Base-by-base conservation (phyloP, 2,797 vertebrate genomes). In the Mastacembelus armatus region DNA sequence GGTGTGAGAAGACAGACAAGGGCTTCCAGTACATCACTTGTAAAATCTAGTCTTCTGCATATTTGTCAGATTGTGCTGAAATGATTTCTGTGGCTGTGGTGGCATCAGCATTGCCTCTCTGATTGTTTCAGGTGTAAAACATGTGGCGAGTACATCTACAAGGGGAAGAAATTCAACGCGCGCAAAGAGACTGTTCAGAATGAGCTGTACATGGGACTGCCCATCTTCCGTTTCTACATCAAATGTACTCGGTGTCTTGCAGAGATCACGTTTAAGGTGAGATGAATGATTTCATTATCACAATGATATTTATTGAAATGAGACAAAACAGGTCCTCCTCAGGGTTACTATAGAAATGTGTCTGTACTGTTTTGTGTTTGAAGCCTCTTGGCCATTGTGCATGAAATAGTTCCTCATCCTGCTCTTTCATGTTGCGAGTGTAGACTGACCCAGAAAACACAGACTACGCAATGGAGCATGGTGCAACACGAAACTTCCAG, bases 171-270 rank as follows among this genome's bases (percentile, higher is more conserved):
- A 87, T 99, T 99, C 78, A 99, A 98, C 0, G 97, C 98, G 0
- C 93, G 96, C 0, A 98, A 99, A 85, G 96, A 99, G 86, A 98
- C 96, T 0, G 96, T 98, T 43, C 94, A 95, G 92, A 98, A 96
- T 7, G 95, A 98, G 77, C 88, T 86, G 0, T 98, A 98, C 84
- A 90, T 98, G 94, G 98, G 97, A 2, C 94, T 99, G 10, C 96
- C 96, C 26, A 98, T 98, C 74, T 99, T 99, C 78, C 95, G 97
- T n/a, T 99, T 99, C 89, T 99, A 99, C 88, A 98, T 99, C 86
- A 99, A 99, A 88, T 99, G 98, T 74, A 98, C 96, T 0, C 93
- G 97, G 0, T 99, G 98, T 80, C 92, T 99, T 56, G 98, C 98
- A 0, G 97, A 99, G 87, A 99, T 99, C 84, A 99, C 98, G 0